Evolutionary conservation across 2,797 vertebrate genomes (phyloP).

Genomic region (Morus bassanus): DNA sequence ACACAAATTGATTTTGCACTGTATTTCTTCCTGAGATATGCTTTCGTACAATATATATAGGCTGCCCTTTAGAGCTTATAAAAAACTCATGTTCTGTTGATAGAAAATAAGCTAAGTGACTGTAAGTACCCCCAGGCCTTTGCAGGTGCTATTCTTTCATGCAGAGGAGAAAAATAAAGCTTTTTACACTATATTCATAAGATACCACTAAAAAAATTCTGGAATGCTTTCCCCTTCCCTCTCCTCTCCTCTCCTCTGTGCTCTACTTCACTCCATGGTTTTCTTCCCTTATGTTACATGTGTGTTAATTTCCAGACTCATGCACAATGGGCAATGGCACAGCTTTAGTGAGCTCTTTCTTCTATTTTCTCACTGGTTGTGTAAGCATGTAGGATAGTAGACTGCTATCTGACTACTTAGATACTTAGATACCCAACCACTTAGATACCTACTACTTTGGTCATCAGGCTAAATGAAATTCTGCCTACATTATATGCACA

Average conservation of each 20-base stretch:
- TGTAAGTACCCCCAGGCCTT: not conserved
- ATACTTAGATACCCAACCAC: no score
- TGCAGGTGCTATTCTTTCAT: not conserved
- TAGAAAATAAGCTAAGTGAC: conserved; percentile 5
- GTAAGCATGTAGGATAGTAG: not conserved
- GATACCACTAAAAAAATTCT: not conserved
- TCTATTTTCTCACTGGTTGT: not conserved
- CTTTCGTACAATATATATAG: not conserved
- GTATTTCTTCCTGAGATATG: conserved; percentile 1
- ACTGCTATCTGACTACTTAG: not conserved
- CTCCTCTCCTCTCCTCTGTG: not conserved
- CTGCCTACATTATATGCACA: not conserved
- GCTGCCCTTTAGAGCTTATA: conserved; percentile 7
- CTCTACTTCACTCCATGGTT: fast-evolving
- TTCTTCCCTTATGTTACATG: not conserved
- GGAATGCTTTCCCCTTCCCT: not conserved
- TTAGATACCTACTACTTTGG: not conserved
- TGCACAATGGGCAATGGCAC: not conserved
- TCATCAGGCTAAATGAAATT: not conserved
- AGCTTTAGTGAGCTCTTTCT: not conserved
- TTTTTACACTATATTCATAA: not conserved
- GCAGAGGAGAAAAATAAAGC: not conserved
- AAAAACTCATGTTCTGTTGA: not conserved
- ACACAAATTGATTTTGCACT: not conserved
- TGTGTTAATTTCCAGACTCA: not conserved